Base-by-base conservation (phyloP, 2,797 vertebrate species). In the Eulemur albifrons region DNA sequence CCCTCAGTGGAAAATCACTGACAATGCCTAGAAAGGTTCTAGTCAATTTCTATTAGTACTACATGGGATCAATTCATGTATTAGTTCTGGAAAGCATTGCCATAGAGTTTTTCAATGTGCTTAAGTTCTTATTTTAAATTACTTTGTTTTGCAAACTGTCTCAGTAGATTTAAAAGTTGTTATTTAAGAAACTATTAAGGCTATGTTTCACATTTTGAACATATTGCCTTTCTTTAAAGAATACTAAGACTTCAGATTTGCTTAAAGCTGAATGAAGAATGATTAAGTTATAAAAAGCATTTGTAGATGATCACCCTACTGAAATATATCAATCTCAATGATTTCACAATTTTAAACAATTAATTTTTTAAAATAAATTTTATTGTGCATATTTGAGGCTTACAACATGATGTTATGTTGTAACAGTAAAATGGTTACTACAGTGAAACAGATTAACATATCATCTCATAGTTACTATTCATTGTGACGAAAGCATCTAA, bases 41-140 rank as follows among this genome's bases (percentile, higher is more conserved):
- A 93, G 11, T 11, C 38, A 82, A 48, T 63, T 93, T 70, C 88
- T 35, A 61, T 11, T 76, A 54, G 0, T 18, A 85, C 23, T 32
- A 89, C 77, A 72, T 90, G 13, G 9, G 5, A 80, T 59, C 27
- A 61, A 63, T 61, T 67, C 32, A 93, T 83, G 89, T 88, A 65
- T 93, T 65, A 73, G 21, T 85, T 38, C 12, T 85, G 11, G n/a
- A 88, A 23, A 90, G 18, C 69, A 7, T 45, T 94, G 27, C 48
- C 45, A 57, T 21, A 52, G 13, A 69, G 20, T 20, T 73, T 85
- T 69, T 13, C 13, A 75, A 59, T 59, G 30, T 57, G 32, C 32
- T 88, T 70, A 93, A 86, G 88, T 72, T 84, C 75, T 85, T 82
- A 57, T 67, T 92, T 95, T 94, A 61, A 85, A 84, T 8, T 50